Percentiles rank a stretch among this genome's conserved stretches.
phyloP scores from a whole-genome alignment of 2,888 invertebrate species.

The Loripinus fragilis region DNA sequence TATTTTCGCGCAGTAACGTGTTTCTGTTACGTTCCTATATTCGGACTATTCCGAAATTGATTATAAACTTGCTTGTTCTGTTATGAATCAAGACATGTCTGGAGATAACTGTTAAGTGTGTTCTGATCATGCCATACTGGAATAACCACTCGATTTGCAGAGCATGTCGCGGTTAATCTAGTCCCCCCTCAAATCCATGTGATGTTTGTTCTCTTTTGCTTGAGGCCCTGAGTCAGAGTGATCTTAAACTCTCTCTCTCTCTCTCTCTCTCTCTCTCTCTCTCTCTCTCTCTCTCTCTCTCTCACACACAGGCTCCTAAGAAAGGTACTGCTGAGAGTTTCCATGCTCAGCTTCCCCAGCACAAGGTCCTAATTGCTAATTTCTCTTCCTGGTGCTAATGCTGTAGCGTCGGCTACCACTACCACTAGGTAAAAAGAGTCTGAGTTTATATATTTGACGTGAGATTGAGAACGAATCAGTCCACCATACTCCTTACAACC shows the following conservation, averaged over 20 bases:
- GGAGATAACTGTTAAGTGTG: background rate
- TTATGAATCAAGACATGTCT: background rate
- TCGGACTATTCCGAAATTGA: no score
- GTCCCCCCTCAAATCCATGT: background rate
- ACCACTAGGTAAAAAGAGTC: background rate
- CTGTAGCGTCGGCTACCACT: background rate
- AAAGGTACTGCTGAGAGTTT: background rate
- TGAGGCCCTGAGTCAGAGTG: background rate
- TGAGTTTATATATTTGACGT: background rate
- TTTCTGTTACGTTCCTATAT: no score
- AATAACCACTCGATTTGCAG: background rate
- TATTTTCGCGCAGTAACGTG: no score
- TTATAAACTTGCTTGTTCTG: no score
- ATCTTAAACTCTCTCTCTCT: background rate
- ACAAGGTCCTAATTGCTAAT: background rate
- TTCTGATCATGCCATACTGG: background rate
- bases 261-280: background rate
- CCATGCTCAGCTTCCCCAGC: background rate
- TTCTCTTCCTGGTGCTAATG: background rate
- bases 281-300: background rate
- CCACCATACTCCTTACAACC: no score
- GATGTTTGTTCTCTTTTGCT: background rate
- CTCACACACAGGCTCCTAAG: background rate
- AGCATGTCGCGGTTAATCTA: background rate
- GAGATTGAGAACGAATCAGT: background rate